Percentiles rank a stretch among this genome's conserved stretches.
Evolutionary conservation across 2,888 invertebrate genomes (phyloP).

Genomic region (Agonopterix subpropinquella): DNA sequence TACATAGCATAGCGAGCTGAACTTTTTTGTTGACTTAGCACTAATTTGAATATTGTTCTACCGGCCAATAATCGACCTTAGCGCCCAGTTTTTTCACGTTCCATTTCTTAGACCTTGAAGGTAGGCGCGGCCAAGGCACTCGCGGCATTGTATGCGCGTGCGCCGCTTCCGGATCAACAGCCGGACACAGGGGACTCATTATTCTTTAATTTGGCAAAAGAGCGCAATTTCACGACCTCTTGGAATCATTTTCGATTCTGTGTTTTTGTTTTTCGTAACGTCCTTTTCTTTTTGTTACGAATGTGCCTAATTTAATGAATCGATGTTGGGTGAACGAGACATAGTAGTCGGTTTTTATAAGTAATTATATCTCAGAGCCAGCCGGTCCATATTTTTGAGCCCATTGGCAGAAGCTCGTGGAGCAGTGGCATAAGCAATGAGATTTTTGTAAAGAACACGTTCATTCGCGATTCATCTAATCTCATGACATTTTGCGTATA

Average conservation of each 20-base stretch:
- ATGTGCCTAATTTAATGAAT: too few relatives aligned
- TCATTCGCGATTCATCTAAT: too few relatives aligned
- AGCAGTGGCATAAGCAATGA: too few relatives aligned
- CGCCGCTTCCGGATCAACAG: constrained; percentile 44
- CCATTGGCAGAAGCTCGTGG: too few relatives aligned
- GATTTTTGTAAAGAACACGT: too few relatives aligned
- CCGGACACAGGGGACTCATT: constrained; percentile 25
- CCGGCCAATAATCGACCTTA: constrained; percentile 26
- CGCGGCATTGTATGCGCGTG: constrained; percentile 31
- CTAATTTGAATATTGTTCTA: not conserved
- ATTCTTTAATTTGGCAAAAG: constrained; percentile 7
- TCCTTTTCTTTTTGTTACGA: too few relatives aligned
- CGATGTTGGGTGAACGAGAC: too few relatives aligned
- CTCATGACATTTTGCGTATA: too few relatives aligned
- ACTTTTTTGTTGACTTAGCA: not conserved
- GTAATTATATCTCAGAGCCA: too few relatives aligned
- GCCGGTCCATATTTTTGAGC: too few relatives aligned
- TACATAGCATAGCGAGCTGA: not conserved
- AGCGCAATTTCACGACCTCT: constrained; percentile 9
- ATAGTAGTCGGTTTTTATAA: too few relatives aligned
- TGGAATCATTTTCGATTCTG: not conserved
- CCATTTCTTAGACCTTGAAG: constrained; percentile 67
- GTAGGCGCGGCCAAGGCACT: constrained; percentile 38
- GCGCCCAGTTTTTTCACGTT: constrained; percentile 31
- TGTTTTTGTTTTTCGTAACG: too few relatives aligned